Percentiles rank a stretch among this genome's conserved stretches.
phyloP scores from a whole-genome alignment of 2,888 invertebrate species.

The Criorhina ranunculi region DNA sequence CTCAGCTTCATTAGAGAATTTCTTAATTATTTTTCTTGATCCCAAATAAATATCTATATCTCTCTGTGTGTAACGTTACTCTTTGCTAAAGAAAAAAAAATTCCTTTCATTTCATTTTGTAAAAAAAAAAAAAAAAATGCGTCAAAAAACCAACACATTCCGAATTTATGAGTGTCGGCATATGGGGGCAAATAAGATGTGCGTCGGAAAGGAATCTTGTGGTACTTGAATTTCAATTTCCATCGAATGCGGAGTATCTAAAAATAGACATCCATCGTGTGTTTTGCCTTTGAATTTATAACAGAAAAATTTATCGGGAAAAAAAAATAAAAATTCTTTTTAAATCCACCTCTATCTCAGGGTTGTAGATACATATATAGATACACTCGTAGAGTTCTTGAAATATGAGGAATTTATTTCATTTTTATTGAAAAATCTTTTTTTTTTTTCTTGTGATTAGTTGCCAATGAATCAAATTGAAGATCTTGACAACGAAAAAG shows the following conservation, averaged over 20 bases:
- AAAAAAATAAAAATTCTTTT: background rate
- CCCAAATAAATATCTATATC: constrained; percentile 27
- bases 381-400: constrained; percentile 19
- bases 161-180: constrained; percentile 56
- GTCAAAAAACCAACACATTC: constrained; percentile 60
- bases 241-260: constrained; percentile 56
- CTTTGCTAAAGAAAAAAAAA: too few species aligned
- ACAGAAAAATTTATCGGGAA: too few species aligned
- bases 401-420: constrained; percentile 16
- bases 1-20: constrained; percentile 44
- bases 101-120: constrained; percentile 5
- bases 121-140: constrained; percentile 49
- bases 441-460: background rate
- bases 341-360: constrained; percentile 31
- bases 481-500: constrained; percentile 17
- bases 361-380: too few species aligned
- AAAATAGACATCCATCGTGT: constrained; percentile 48
- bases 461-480: constrained; percentile 22
- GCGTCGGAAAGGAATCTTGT: constrained; percentile 36
- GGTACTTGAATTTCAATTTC: constrained; percentile 65
- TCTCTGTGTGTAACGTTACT: background rate
- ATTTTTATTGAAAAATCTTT: background rate
- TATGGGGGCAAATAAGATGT: constrained; percentile 51
- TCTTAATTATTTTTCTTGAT: constrained; percentile 56
- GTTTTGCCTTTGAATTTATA: constrained; percentile 36